A percentile compares a stretch with the other conserved stretches of the same genome.
These are phyloP conservation scores for Yponomeuta cagnagella DNA, from an alignment of 2,888 invertebrate genomes.

Conservation along the genomic window DNA sequence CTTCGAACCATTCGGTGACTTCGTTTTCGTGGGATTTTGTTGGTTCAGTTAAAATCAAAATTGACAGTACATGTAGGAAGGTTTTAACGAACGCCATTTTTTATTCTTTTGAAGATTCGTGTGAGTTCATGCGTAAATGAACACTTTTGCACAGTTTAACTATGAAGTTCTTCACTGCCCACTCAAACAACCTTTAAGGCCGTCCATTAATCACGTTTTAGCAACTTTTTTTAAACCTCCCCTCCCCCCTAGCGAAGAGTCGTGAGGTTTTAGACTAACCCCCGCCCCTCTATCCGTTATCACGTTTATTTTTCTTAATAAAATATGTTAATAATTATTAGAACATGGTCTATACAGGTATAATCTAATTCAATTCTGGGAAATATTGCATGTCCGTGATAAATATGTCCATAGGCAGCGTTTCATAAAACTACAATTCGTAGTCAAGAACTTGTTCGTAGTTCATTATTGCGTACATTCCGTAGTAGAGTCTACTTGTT, in stretches of 20 bases:
- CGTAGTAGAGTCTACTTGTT: no score
- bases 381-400: no score
- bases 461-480: no score
- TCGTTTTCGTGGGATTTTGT: slow-evolving; percentile 26
- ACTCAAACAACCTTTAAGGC: not conserved
- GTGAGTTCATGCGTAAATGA: not conserved
- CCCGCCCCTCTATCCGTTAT: no score
- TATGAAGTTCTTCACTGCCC: not conserved
- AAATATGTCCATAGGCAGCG: no score
- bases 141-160: not conserved
- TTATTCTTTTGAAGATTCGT: not conserved
- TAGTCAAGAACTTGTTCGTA: no score
- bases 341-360: no score
- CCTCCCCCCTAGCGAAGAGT: not conserved
- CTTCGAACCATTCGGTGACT: slow-evolving; percentile 37
- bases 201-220: not conserved
- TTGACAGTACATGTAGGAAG: slow-evolving; percentile 6
- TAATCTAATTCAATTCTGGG: no score
- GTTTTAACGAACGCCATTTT: slow-evolving; percentile 13
- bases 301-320: no score
- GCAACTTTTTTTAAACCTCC: not conserved
- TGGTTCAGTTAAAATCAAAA: slow-evolving; percentile 20
- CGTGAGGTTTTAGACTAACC: no score
- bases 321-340: no score
- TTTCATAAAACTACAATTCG: no score